These are phyloP conservation scores for Falco naumanni DNA, from an alignment of 2,797 vertebrate genomes.

Conservation along the genomic window DNA sequence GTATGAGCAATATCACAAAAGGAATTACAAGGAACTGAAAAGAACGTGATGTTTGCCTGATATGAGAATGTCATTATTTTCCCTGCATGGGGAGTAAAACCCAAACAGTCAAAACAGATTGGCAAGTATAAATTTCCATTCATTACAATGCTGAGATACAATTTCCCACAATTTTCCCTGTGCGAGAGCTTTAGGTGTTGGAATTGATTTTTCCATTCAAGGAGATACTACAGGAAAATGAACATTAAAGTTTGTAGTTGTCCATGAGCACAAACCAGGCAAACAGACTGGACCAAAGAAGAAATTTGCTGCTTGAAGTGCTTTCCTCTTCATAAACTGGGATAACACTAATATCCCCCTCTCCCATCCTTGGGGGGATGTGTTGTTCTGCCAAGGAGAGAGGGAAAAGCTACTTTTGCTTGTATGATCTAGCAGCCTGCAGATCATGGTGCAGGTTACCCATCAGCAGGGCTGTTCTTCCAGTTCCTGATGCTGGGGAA, in stretches of 20 bases:
- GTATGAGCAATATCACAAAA: not conserved
- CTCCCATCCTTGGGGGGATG: not conserved
- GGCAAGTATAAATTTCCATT: not conserved
- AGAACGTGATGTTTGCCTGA: not conserved
- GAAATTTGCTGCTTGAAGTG: not conserved
- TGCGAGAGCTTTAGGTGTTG: not conserved
- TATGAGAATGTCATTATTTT: not conserved
- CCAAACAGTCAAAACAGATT: not conserved
- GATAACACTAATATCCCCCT: not conserved
- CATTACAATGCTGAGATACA: not conserved
- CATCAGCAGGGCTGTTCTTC: not conserved
- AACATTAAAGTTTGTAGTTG: not conserved
- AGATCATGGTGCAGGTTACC: not conserved
- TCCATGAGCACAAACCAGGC: not conserved
- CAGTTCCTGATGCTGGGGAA: not conserved
- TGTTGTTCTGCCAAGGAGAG: not conserved
- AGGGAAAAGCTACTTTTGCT: not conserved
- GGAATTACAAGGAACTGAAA: not conserved
- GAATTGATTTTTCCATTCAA: not conserved
- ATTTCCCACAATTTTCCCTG: not conserved
- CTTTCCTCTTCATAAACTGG: not conserved
- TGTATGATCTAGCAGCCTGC: not conserved
- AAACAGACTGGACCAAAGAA: not conserved
- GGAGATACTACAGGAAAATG: not conserved
- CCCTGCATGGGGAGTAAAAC: not conserved